Percentiles rank a stretch among this genome's conserved stretches.
phyloP scores from a whole-genome alignment of 2,888 invertebrate species.

The Spisula solida region DNA sequence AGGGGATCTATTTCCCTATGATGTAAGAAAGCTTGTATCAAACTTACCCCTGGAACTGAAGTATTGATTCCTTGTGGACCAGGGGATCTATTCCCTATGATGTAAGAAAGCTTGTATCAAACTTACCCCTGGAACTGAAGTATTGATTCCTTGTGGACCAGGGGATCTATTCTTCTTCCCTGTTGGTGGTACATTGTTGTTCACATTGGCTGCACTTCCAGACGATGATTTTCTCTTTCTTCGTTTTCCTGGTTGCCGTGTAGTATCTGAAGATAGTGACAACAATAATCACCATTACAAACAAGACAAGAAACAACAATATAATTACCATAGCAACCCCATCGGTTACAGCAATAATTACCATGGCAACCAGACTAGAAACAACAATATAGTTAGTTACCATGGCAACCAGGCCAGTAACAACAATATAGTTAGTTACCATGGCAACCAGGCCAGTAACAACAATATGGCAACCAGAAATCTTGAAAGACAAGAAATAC shows the following conservation, averaged over 20 bases:
- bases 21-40: too few relatives aligned
- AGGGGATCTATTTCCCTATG: too few relatives aligned
- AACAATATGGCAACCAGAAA: too few relatives aligned
- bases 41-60: constrained; percentile 95
- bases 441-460: too few relatives aligned
- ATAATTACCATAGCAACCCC: too few relatives aligned
- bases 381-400: too few relatives aligned
- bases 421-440: too few relatives aligned
- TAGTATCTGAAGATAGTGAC: constrained; percentile 92
- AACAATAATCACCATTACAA: too few relatives aligned
- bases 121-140: constrained; percentile 95
- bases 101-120: too few relatives aligned
- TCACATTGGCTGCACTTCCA: constrained; percentile 81
- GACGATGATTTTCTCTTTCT: constrained; percentile 94
- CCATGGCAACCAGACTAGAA: too few relatives aligned
- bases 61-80: constrained; percentile 96
- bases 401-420: not conserved
- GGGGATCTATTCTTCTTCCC: constrained; percentile 97
- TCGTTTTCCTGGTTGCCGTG: constrained; percentile 97
- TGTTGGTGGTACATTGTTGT: constrained; percentile 80
- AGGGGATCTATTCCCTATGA: constrained; percentile 97
- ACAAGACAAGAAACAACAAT: too few relatives aligned
- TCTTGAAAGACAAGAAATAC: too few relatives aligned
- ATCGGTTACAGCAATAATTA: not conserved
- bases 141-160: constrained; percentile 96